These are phyloP conservation scores for Diplogasteroides magnus DNA, from an alignment of 1,140 invertebrate species.

Conservation along the genomic window DNA sequence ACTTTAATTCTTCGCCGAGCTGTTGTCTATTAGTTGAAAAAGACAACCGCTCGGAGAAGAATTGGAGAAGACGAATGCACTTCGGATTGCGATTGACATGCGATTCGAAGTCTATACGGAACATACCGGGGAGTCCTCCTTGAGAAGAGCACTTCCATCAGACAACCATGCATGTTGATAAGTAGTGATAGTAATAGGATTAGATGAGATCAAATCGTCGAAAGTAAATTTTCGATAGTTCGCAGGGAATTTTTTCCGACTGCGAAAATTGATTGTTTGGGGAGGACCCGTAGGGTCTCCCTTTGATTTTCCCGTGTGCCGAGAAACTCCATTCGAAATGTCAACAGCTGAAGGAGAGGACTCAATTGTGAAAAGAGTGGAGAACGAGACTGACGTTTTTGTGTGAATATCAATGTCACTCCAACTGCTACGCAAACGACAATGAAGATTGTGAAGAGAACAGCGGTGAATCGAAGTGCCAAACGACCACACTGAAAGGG, in stretches of 20 bases:
- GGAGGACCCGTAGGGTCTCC: too few relatives aligned
- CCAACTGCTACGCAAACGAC: constrained; percentile 2
- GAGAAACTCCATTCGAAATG: neutral
- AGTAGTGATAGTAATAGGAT: neutral
- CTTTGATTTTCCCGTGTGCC: too few relatives aligned
- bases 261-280: constrained; percentile 1
- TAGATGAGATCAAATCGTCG: constrained; percentile 12
- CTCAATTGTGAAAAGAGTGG: neutral
- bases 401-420: constrained; percentile 14
- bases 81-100: too few relatives aligned
- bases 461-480: neutral
- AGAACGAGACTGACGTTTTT: constrained; percentile 16
- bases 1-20: too few relatives aligned
- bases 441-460: constrained; percentile 16
- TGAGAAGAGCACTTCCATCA: neutral
- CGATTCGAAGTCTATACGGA: too few relatives aligned
- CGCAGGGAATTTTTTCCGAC: neutral
- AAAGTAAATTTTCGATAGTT: constrained; percentile 18
- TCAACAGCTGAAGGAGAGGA: constrained; percentile 14
- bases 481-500: neutral
- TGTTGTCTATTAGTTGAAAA: too few relatives aligned
- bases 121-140: too few relatives aligned
- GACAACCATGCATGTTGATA: neutral
- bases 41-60: too few relatives aligned
- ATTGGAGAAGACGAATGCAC: too few relatives aligned